Evolutionary conservation across 1,140 invertebrate genomes (phyloP).

Genomic region (Aphidius ervi): DNA sequence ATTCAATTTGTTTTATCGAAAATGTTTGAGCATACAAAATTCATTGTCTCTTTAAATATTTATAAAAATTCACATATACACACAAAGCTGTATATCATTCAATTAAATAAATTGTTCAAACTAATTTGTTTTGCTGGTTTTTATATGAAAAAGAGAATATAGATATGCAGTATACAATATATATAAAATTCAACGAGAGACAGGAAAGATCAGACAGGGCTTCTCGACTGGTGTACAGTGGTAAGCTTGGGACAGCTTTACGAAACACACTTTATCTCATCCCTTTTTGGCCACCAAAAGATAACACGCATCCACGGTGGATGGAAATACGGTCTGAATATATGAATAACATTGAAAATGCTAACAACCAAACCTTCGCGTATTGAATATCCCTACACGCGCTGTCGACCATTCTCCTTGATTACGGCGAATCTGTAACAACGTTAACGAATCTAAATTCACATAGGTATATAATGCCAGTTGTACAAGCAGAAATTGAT

Average conservation of each 20-base stretch:
- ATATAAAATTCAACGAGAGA: too few relatives aligned
- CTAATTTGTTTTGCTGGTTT: too few relatives aligned
- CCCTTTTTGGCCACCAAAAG: conserved; percentile 20
- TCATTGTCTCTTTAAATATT: too few relatives aligned
- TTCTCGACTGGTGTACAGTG: neutral
- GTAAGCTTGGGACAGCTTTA: conserved; percentile 19
- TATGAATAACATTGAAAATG: conserved; percentile 52
- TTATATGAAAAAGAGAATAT: too few relatives aligned
- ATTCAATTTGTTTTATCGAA: conserved; percentile 12
- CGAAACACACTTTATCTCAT: conserved; percentile 26
- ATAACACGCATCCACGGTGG: conserved; percentile 37
- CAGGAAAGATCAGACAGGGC: too few relatives aligned
- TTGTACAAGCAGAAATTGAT: conserved; percentile 13
- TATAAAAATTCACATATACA: too few relatives aligned
- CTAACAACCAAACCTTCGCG: conserved; percentile 41
- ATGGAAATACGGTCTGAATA: conserved; percentile 40
- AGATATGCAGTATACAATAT: too few relatives aligned
- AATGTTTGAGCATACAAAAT: too few relatives aligned
- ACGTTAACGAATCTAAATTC: conserved; percentile 46
- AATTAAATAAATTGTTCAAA: too few relatives aligned
- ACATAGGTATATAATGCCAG: neutral
- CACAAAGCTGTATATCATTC: too few relatives aligned
- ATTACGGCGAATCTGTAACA: conserved; percentile 51
- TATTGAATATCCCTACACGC: conserved; percentile 49
- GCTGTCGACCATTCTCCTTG: conserved; percentile 33